Evolutionary conservation across 2,797 vertebrate genomes (phyloP).

Genomic region (Carduelis carduelis): DNA sequence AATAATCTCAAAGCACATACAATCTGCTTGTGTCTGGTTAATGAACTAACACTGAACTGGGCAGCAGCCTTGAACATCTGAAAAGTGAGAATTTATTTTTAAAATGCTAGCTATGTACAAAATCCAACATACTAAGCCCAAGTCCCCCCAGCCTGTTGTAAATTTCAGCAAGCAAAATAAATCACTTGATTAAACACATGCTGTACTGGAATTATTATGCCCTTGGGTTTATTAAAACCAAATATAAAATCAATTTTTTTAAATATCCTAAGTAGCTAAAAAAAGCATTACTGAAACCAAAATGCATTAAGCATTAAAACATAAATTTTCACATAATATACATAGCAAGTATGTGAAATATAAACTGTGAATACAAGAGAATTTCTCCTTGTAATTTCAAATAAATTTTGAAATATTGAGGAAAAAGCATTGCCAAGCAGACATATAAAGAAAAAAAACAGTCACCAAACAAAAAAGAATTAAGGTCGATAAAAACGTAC

Average conservation of each 20-base stretch:
- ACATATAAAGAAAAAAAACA: neutral
- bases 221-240: neutral
- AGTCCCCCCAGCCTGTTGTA: neutral
- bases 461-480: neutral
- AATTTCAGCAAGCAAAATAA: neutral
- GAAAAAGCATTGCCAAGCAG: neutral
- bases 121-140: neutral
- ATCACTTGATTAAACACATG: neutral
- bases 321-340: neutral
- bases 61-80: neutral
- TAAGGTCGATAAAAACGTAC: accelerated
- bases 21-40: neutral
- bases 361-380: neutral
- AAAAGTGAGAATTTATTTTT: neutral
- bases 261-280: neutral
- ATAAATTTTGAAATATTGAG: neutral
- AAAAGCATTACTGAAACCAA: neutral
- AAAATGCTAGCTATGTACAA: neutral
- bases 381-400: neutral
- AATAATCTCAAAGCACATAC: neutral
- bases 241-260: neutral
- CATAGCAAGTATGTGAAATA: neutral
- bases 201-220: neutral
- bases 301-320: neutral
- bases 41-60: neutral